phyloP scores from a whole-genome alignment of 2,797 vertebrate species.

The Picus viridis region DNA sequence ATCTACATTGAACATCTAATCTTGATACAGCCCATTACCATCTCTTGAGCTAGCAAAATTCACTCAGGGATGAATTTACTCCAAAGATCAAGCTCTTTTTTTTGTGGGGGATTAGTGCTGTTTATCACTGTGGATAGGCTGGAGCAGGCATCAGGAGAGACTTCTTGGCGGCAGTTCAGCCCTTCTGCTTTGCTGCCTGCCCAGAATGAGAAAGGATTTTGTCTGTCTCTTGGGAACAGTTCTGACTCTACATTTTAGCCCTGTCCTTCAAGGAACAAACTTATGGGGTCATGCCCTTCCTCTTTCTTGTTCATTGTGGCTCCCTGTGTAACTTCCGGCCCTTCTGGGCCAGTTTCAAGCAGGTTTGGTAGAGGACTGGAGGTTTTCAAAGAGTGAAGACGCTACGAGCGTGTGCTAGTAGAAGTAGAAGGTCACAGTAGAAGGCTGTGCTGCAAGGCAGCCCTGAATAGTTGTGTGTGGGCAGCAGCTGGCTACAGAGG shows the following conservation, averaged over 20 bases:
- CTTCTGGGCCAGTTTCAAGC: neutral
- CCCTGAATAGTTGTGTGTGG: neutral
- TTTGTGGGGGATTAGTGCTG: neutral
- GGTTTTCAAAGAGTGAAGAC: neutral
- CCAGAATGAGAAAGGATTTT: neutral
- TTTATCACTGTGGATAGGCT: neutral
- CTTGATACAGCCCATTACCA: neutral
- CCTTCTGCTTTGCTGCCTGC: neutral
- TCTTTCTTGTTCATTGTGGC: accelerated
- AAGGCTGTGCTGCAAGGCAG: neutral
- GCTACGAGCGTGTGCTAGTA: neutral
- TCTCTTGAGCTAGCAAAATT: neutral
- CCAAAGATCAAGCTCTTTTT: neutral
- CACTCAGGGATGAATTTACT: neutral
- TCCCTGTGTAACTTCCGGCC: neutral
- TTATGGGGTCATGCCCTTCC: neutral
- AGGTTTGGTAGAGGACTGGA: neutral
- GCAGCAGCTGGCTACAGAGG: neutral
- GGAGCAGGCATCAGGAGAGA: neutral
- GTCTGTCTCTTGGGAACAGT: neutral
- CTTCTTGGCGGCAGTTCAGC: neutral
- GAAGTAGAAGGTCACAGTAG: neutral
- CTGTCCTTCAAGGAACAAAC: neutral
- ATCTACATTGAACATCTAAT: neutral
- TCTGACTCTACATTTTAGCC: neutral